A percentile compares a stretch with the other conserved stretches of the same genome.
Conservation (phyloP, 37 sponge, comb jelly and placozoan genomes). For the Beroe ovata region DNA sequence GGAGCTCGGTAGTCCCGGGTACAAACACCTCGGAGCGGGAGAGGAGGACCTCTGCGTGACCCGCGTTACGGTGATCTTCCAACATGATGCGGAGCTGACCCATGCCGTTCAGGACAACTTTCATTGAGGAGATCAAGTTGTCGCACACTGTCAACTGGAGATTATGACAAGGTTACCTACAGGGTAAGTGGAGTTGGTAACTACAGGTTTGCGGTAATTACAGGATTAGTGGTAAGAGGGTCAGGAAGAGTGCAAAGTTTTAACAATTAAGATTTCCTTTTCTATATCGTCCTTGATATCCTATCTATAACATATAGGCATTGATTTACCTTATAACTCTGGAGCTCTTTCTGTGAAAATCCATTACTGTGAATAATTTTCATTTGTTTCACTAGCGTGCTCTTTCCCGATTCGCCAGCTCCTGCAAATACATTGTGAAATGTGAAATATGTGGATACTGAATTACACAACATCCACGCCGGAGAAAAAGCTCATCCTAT, state of each 20-base stretch:
- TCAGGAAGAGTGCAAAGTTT: too few relatives aligned
- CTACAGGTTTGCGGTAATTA: too few relatives aligned
- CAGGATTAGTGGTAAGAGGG: too few relatives aligned
- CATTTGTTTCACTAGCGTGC: slow-evolving; percentile 98
- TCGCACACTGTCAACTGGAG: slow-evolving; percentile 85
- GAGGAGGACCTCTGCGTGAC: slow-evolving; percentile 74
- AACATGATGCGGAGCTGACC: slow-evolving; percentile 76
- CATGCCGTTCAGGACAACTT: slow-evolving; percentile 83
- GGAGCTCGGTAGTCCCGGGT: slow-evolving; percentile 67
- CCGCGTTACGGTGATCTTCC: slow-evolving; percentile 75
- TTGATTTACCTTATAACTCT: slow-evolving; percentile 78
- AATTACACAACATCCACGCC: too few relatives aligned
- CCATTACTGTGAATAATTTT: slow-evolving; percentile 98
- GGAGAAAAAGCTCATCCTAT: too few relatives aligned
- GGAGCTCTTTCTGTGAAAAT: slow-evolving; percentile 77
- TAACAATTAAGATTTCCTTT: too few relatives aligned
- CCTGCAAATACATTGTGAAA: too few relatives aligned
- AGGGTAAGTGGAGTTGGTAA: too few relatives aligned
- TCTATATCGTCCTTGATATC: too few relatives aligned
- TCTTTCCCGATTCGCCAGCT: slow-evolving; percentile 98
- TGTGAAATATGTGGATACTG: too few relatives aligned
- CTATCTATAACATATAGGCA: too few relatives aligned
- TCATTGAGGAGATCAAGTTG: slow-evolving; percentile 87
- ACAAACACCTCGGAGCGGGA: slow-evolving; percentile 69
- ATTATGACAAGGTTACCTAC: too few relatives aligned